Conservation (phyloP, 37 sponge, comb jelly and placozoan species). For the Spongilla lacustris region DNA sequence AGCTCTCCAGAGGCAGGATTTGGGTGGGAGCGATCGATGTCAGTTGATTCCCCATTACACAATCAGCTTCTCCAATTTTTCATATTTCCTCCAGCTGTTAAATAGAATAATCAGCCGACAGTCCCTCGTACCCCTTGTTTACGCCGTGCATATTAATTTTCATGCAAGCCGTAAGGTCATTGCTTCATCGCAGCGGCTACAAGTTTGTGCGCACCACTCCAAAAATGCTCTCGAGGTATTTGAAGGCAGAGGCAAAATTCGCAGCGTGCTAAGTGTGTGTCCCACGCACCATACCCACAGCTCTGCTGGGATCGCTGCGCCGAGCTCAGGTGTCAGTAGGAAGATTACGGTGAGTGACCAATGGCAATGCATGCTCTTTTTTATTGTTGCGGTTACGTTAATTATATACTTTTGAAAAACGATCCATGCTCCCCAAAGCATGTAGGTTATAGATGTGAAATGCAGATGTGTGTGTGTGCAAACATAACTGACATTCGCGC, state of each 20-base stretch:
- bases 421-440: no score
- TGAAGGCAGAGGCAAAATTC: background rate
- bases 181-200: background rate
- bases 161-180: background rate
- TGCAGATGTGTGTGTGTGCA: no score
- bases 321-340: background rate
- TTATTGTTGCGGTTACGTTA: background rate
- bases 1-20: constrained; percentile 89
- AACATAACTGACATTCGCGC: no score
- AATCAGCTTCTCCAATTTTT: background rate
- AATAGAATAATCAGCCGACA: background rate
- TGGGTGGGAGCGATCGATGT: constrained; percentile 85
- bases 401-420: no score
- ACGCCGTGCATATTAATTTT: no score
- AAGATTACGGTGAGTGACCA: background rate
- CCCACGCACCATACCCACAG: background rate
- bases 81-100: background rate
- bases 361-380: background rate
- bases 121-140: background rate
- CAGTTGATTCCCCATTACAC: constrained; percentile 86
- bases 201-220: background rate
- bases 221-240: background rate
- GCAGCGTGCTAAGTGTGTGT: no score
- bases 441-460: no score
- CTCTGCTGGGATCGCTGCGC: background rate